Base-by-base conservation (phyloP, 2,888 invertebrate species). In the Pyrocoelia pectoralis region DNA sequence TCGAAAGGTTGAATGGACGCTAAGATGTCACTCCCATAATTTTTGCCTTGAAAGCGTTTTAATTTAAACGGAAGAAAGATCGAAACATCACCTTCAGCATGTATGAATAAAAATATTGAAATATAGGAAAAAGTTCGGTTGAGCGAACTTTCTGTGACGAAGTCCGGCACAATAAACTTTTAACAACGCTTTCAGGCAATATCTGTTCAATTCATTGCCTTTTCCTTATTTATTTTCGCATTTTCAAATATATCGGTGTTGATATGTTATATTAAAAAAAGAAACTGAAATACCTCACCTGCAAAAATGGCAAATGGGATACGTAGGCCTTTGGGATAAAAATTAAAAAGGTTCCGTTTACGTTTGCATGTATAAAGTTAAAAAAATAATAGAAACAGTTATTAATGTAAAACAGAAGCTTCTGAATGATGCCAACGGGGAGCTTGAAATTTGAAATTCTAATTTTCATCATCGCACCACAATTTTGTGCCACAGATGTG, bases 391-490 rank as follows among this genome's bases (percentile, higher is more conserved):
- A 41, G 12, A n/a, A 46, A 46, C 17, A 17, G 9, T 17, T 46
- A 17, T 18, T 46, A 46, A 46, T 46, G 46, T 46, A 46, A 46
- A 17, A 46, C 18, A 18, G 46, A 5, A 46, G 46, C 15, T 46
- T 46, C 17, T 46, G 46, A 18, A 46, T n/a, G 46, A 17, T n/a
- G 46, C 55, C 55, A 52, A 15, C 46, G 17, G 46, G 17, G 66
- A 56, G 62, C 38, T 43, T 51, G 56, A 63, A 60, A 66, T 66
- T 66, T 66, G 56, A 66, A 66, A 63, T 66, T 63, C 62, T 66
- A 66, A 66, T 66, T 17, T 53, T 24, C 62, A 18, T 33, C 51
- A 38, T 57, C 57, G 41, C 50, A 43, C 52, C 41, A 51, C 52
- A 46, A 52, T 56, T 48, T 56, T 41, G 41, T 46, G 24, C n/a